Base-by-base conservation (phyloP, 2,888 invertebrate species). In the Oeneis ivallda region DNA sequence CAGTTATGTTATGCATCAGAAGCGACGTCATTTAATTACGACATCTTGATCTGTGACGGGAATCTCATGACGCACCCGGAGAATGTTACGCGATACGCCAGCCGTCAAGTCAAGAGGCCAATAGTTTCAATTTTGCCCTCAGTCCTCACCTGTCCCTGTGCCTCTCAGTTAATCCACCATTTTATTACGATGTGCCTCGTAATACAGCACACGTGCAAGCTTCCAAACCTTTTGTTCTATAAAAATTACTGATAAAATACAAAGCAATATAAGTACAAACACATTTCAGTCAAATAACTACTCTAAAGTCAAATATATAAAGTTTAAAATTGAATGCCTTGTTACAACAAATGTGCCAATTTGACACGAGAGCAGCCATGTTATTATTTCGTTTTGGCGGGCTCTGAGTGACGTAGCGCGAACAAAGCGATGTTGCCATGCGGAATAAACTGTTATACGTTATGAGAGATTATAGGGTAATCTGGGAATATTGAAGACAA, bases 401-500 rank as follows among this genome's bases (percentile, higher is more conserved):
- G 86, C 74, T 83, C 81, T 87, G 87, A 88, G 81, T 90, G 89
- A 89, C 87, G 85, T 83, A 82, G 78, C 70, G 84, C 67, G 62
- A 76, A 84, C 85, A 86, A 87, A 86, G 87, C 85, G 85, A 84
- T 89, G 91, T 89, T 91, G 85, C 89, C 90, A 90, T 88, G 90
- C 87, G 88, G 86, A 92, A 92, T 91, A 91, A 92, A 90, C 90
- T 87, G 90, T 87, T 87, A 84, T 87, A 82, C 85, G 86, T 90
- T 90, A 90, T 89, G 87, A 90, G 89, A 87, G 91, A 91, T 92
- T 92, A 89, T 76, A 75, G 79, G 80, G 84, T 92, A 92, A 92
- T 91, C 91, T 91, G 91, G 89, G 89, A 89, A 91, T 91, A 92
- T 91, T 90, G 87, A 89, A 91, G 87, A 91, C 91, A 91, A 91